A percentile compares a stretch with the other conserved stretches of the same genome.
Evolutionary conservation across 2,888 invertebrate genomes (phyloP).

Genomic region (Torymus texanus): DNA sequence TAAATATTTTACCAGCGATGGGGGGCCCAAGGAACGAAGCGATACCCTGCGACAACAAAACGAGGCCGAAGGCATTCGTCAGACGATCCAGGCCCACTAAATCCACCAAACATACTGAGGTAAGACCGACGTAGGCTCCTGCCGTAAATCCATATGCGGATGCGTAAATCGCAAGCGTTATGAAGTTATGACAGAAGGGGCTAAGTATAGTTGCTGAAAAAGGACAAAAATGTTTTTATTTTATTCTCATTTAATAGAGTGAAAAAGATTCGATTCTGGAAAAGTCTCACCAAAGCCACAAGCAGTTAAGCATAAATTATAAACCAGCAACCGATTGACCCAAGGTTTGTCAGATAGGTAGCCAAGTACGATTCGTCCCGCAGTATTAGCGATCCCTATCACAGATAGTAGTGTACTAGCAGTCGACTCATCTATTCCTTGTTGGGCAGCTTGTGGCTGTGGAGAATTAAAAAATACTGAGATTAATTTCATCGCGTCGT

Average conservation of each 20-base stretch:
- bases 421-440: conserved; percentile 68
- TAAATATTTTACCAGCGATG: conserved; percentile 84
- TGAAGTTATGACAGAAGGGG: conserved; percentile 84
- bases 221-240: neutral
- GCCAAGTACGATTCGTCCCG: conserved; percentile 92
- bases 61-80: conserved; percentile 96
- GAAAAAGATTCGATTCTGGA: neutral
- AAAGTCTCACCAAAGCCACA: conserved; percentile 89
- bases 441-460: conserved; percentile 80
- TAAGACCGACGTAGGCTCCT: conserved; percentile 97
- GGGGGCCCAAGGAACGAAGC: conserved; percentile 95
- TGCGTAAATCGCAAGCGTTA: conserved; percentile 85
- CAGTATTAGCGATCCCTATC: conserved; percentile 91
- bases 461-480: neutral
- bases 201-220: conserved; percentile 86
- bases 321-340: conserved; percentile 92
- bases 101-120: conserved; percentile 96
- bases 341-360: conserved; percentile 92
- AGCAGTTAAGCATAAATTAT: conserved; percentile 90
- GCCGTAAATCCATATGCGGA: conserved; percentile 91
- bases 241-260: neutral
- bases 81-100: conserved; percentile 93
- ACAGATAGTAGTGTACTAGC: conserved; percentile 82
- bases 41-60: conserved; percentile 94
- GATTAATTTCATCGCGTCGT: neutral